Percentiles rank a stretch among this genome's conserved stretches.
These are phyloP conservation scores for Chloroceryle inda DNA, from an alignment of 2,797 vertebrate species.

Conservation along the genomic window DNA sequence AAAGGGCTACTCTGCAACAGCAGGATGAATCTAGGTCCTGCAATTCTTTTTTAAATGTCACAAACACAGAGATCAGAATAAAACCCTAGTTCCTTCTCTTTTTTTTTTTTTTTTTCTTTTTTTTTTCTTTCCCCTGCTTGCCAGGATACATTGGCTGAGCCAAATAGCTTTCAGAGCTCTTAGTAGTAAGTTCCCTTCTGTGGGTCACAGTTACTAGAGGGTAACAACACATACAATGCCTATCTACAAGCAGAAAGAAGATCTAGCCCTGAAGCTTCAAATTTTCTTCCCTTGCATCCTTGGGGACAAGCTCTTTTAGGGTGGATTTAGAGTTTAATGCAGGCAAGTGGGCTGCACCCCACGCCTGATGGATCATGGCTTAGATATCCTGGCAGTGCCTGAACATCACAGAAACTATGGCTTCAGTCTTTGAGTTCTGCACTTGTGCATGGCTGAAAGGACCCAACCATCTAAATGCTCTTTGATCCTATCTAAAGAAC, in stretches of 20 bases:
- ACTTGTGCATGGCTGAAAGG: background rate
- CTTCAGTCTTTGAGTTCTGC: background rate
- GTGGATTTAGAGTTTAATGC: background rate
- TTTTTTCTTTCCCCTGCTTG: accelerated
- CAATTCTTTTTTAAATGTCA: background rate
- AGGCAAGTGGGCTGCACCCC: background rate
- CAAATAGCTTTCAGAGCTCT: background rate
- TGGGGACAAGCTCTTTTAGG: background rate
- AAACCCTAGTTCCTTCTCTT: background rate
- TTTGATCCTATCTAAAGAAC: background rate
- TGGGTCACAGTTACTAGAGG: background rate
- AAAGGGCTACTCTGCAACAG: background rate
- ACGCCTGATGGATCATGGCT: background rate
- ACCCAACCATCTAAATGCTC: background rate
- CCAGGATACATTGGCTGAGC: background rate
- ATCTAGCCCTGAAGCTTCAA: background rate
- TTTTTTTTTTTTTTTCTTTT: background rate
- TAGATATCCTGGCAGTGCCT: background rate
- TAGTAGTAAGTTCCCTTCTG: background rate
- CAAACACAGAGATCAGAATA: background rate
- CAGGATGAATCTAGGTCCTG: background rate
- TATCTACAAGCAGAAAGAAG: background rate
- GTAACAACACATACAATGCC: background rate
- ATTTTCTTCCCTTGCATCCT: background rate
- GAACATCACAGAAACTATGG: background rate